phyloP scores from a whole-genome alignment of 2,113 vertebrate species.

The Chionomys nivalis region DNA sequence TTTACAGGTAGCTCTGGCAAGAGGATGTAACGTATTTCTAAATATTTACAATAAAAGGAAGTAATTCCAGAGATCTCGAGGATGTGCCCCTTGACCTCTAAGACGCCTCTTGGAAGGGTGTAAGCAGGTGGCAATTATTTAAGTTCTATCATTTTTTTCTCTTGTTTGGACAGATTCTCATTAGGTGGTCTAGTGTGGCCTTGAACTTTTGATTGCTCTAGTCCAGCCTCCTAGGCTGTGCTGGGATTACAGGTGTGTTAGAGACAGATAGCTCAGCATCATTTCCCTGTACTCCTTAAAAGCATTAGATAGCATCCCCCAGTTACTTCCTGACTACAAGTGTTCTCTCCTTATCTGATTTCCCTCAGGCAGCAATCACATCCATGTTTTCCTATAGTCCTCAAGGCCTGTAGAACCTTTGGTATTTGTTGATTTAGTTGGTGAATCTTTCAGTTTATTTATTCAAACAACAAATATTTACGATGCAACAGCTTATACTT shows the following conservation, averaged over 20 bases:
- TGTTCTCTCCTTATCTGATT: neutral
- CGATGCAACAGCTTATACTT: neutral
- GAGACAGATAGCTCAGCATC: neutral
- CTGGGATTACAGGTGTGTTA: neutral
- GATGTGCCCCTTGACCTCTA: neutral
- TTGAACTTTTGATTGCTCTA: neutral
- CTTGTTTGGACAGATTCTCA: neutral
- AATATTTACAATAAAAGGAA: neutral
- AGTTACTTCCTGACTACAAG: neutral
- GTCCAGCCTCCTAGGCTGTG: neutral
- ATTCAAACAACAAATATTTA: constrained; percentile 37
- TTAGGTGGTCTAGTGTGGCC: neutral
- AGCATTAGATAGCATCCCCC: neutral
- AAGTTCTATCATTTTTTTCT: neutral
- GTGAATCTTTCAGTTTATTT: constrained; percentile 30
- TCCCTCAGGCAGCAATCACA: neutral
- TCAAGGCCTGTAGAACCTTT: neutral
- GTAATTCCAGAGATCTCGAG: neutral
- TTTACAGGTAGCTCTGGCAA: neutral
- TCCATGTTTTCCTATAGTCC: neutral
- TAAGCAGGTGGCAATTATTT: neutral
- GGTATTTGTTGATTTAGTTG: neutral
- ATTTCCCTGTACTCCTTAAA: neutral
- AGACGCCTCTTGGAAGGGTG: neutral
- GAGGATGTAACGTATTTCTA: neutral